Base-by-base conservation (phyloP, 2,888 invertebrate species). In the Dynastes hyllus region DNA sequence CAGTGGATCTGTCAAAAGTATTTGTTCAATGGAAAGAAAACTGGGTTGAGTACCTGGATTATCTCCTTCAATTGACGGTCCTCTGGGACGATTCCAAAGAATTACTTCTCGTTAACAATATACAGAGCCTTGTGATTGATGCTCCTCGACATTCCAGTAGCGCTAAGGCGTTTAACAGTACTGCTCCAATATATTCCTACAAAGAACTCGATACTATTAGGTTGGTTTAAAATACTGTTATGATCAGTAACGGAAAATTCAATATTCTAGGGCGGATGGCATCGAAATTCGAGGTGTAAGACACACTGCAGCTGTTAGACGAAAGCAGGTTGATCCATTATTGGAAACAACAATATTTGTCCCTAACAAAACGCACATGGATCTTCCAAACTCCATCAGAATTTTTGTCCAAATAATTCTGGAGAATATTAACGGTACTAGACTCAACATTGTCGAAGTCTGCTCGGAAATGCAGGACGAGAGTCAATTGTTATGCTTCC, bases 11-110 rank as follows among this genome's bases (percentile, higher is more conserved):
- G 84, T 90, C 89, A 2, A 88, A 89, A 1, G 92, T 92, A 1
- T 88, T 89, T 29, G 86, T 93, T 6, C 88, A 91, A 77, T 97
- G 96, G 96, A 91, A 92, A 70, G 93, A 93, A 84, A 96, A 96
- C 89, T 97, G 96, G 96, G 93, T 96, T 11, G 92, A 96, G 0
- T 97, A 96, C 88, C 92, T 97, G 91, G 97, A 97, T 88, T 95
- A 95, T 75, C 93, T 97, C 93, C 90, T 97, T 13, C 97, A 97
- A 88, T 91, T 95, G 83, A 92, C 93, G 84, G 93, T 96, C 75
- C 86, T 96, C 3, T 92, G 93, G 13, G 90, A 92, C 61, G 93
- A 94, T 83, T 92, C 93, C 0, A 90, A 94, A 4, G 91, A 92
- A 1, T 91, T 96, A 1, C 91, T 93, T 85, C 91, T 96, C 0